Evolutionary conservation across 2,797 vertebrate genomes (phyloP), one percentile per base, ranked within the genome.

Genomic region (Coracias cyanogaster): DNA sequence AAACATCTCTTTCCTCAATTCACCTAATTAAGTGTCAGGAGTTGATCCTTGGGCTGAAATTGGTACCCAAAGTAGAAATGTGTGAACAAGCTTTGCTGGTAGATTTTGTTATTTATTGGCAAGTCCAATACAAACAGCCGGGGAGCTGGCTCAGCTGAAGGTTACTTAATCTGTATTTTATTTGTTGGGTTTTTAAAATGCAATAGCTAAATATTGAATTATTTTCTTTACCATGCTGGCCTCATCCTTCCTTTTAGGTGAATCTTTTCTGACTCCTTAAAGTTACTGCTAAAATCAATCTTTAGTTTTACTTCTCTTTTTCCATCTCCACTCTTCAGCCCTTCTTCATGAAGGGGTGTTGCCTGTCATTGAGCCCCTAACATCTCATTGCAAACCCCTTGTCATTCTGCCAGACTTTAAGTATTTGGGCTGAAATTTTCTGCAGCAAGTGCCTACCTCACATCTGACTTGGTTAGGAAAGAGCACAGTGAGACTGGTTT

Each of bases 51-150:
- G 57, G 54, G 49, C 71, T 93, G 88, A 95, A 89, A 90, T 82
- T 89, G 85, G 72, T 94, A 92, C 55, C 73, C 57, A 49, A 79
- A 91, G 49, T 49, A 81, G 73, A 69, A 86, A 83, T 57, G 45
- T 74, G 70, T 86, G 89, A 95, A 93, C 81, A 95, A 95, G 51
- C 49, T 89, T 86, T 90, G 61, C 82, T 92, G 82, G 86, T 45
- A 73, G 78, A 58, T 94, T 94, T 83, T 71, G 39, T 83, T 87
- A 74, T 90, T 87, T 65, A 51, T 86, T 82, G 81, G 70, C 31
- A 87, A 95, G 66, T 41, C 31, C 74, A 77, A 78, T 20, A 61
- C 70, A 80, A 66, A 51, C 52, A 82, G 15, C 17, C 13, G 39
- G 77, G 65, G 65, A 78, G 29, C 37, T 71, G 69, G 69, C 66